Conservation (phyloP, 2,113 vertebrate species). For the Saccopteryx bilineata region DNA sequence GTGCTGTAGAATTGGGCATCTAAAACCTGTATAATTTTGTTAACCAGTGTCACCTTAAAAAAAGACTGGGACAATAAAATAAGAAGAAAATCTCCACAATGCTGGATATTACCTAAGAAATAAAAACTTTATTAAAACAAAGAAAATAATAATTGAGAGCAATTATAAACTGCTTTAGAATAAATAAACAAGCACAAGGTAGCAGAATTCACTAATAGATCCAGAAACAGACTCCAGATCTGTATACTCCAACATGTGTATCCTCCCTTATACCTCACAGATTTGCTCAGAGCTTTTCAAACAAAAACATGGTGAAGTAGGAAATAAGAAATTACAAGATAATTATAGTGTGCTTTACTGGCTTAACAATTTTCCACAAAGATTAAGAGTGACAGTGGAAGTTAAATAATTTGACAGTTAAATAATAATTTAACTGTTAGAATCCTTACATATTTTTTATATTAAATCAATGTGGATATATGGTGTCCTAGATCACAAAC, state of each 20-base stretch:
- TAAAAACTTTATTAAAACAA: too few species aligned
- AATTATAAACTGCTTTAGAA: neutral
- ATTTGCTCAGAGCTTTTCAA: conserved; percentile 39
- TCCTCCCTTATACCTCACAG: neutral
- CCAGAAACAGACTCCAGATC: neutral
- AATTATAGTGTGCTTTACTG: neutral
- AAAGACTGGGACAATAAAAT: too few species aligned
- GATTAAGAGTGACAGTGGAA: neutral
- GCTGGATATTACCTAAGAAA: too few species aligned
- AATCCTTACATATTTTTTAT: conserved; percentile 21
- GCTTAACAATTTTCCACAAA: conserved; percentile 17
- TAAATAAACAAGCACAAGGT: neutral
- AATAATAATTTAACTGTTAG: neutral
- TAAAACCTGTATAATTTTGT: too few species aligned
- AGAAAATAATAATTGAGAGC: neutral
- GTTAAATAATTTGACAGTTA: neutral
- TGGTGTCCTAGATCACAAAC: neutral
- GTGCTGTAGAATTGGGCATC: too few species aligned
- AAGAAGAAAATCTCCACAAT: too few species aligned
- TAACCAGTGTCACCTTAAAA: too few species aligned
- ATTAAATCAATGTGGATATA: neutral
- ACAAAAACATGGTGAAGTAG: neutral
- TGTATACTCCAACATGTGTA: neutral
- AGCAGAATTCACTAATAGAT: neutral
- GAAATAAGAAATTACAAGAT: neutral